These are phyloP conservation scores for Ectropis crepuscularia DNA, from an alignment of 2,888 invertebrate species.

Conservation along the genomic window DNA sequence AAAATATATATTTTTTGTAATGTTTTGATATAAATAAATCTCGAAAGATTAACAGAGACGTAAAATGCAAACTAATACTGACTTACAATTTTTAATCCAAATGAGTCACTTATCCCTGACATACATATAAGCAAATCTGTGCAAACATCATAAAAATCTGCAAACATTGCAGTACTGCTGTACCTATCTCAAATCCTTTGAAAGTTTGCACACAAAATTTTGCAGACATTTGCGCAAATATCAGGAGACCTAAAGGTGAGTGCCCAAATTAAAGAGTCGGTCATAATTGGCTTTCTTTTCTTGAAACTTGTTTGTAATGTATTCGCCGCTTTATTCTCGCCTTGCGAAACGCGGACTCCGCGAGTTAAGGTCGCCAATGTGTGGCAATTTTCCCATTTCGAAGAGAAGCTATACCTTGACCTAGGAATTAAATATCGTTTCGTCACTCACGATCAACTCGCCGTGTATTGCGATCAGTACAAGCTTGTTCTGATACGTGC, in stretches of 20 bases:
- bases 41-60: too few relatives aligned
- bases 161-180: conserved; percentile 1
- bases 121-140: conserved; percentile 14
- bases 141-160: conserved; percentile 11
- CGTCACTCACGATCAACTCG: conserved; percentile 63
- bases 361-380: conserved; percentile 78
- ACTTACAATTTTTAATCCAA: background rate
- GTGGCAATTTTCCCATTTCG: conserved; percentile 84
- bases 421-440: conserved; percentile 80
- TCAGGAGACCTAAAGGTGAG: conserved; percentile 24
- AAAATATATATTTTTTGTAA: too few relatives aligned
- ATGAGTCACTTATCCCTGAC: conserved; percentile 11
- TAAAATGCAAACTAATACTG: too few relatives aligned
- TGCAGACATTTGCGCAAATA: conserved; percentile 25
- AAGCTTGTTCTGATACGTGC: conserved; percentile 40
- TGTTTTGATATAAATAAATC: too few relatives aligned
- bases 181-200: conserved; percentile 7
- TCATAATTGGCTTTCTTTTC: conserved; percentile 34
- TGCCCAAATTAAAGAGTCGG: conserved; percentile 30
- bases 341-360: conserved; percentile 73
- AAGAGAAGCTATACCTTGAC: conserved; percentile 82
- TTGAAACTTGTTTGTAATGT: conserved; percentile 44
- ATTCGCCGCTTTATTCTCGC: conserved; percentile 58
- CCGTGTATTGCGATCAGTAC: conserved; percentile 61
- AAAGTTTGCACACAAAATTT: conserved; percentile 11